Conservation (phyloP, 2,113 vertebrate genomes). For the Thunnus thynnus region DNA sequence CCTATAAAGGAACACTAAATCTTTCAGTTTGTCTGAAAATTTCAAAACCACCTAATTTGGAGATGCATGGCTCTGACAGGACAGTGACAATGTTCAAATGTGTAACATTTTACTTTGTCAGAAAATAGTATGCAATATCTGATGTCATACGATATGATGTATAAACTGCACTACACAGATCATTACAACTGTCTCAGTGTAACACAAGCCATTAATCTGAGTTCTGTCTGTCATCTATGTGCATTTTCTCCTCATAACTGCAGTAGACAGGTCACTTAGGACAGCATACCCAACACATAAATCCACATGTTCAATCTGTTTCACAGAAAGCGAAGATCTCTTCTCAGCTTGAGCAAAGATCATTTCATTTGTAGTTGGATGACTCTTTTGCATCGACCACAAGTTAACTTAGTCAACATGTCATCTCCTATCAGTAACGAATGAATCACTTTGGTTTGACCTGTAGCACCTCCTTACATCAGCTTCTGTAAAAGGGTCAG, state of each 20-base stretch:
- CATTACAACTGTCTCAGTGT: conserved; percentile 5
- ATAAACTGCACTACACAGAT: not conserved
- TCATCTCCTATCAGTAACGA: not conserved
- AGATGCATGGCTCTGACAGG: too few relatives aligned
- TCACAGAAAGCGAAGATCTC: not conserved
- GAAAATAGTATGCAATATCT: not conserved
- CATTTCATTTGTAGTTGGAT: not conserved
- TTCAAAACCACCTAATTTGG: too few relatives aligned
- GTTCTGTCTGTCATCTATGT: not conserved
- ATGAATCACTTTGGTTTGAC: conserved; percentile 7
- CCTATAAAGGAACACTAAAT: too few relatives aligned
- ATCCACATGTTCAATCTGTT: not conserved
- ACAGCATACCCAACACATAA: conserved; percentile 13
- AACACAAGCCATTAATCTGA: conserved; percentile 34
- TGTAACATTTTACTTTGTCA: too few relatives aligned
- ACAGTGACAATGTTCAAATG: too few relatives aligned
- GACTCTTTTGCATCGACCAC: not conserved
- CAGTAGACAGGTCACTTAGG: conserved; percentile 7
- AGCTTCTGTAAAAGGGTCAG: not conserved
- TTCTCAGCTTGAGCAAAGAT: not conserved
- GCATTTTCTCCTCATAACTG: not conserved
- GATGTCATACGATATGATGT: too few relatives aligned
- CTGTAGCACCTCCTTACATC: not conserved
- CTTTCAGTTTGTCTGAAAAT: too few relatives aligned
- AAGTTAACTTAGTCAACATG: not conserved